These are phyloP conservation scores for Stratiolaelaps scimitus DNA, from an alignment of 1,140 invertebrate genomes.

Conservation along the genomic window DNA sequence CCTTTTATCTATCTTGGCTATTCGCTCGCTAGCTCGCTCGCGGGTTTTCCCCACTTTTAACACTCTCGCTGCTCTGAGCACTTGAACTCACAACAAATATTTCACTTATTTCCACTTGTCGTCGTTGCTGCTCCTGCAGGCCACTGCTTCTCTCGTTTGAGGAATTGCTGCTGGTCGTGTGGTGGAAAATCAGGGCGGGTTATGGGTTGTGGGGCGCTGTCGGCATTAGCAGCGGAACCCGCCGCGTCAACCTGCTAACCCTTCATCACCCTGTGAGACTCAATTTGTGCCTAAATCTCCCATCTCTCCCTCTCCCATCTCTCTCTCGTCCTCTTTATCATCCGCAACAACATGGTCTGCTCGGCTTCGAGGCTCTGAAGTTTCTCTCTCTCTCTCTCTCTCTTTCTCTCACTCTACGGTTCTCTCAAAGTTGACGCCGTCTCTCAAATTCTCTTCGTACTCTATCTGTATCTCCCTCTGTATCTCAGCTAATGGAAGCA, in stretches of 20 bases:
- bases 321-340: no score
- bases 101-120: constrained; percentile 11
- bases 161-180: background rate
- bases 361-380: background rate
- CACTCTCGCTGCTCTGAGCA: background rate
- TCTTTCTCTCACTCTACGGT: background rate
- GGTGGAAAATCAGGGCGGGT: no score
- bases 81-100: constrained; percentile 28
- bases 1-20: no score
- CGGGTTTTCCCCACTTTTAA: background rate
- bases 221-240: no score
- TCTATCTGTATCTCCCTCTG: background rate
- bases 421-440: no score
- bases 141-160: background rate
- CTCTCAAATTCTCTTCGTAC: no score
- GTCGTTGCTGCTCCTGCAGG: background rate
- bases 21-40: background rate
- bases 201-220: no score
- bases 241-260: no score
- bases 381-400: constrained; percentile 10
- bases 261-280: no score
- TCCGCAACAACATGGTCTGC: background rate
- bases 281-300: no score
- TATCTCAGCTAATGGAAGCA: constrained; percentile 20
- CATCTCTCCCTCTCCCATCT: no score